These are phyloP conservation scores for Arvicanthis niloticus DNA, from an alignment of 2,113 vertebrate species.

Conservation along the genomic window DNA sequence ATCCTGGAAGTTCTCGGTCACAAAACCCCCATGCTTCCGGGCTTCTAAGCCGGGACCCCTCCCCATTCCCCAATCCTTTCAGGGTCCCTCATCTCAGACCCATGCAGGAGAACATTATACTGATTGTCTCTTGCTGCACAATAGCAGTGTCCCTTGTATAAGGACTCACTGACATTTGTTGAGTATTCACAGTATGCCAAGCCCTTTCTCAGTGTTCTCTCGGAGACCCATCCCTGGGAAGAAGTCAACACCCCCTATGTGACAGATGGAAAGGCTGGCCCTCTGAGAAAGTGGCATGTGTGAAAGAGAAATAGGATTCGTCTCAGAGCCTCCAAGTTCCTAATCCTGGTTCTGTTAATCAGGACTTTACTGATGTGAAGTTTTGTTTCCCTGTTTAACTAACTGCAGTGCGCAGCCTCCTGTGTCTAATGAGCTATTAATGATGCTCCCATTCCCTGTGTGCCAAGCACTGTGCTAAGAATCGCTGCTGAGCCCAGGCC, in stretches of 20 bases:
- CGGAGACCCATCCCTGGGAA: not conserved
- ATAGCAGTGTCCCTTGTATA: not conserved
- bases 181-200: not conserved
- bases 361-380: not conserved
- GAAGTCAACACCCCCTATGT: not conserved
- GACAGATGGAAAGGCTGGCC: not conserved
- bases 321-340: not conserved
- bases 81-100: not conserved
- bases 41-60: not conserved
- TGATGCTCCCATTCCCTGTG: not conserved
- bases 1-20: not conserved
- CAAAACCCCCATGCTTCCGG: not conserved
- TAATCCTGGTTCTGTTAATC: not conserved
- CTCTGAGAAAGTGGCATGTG: not conserved
- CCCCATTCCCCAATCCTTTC: not conserved
- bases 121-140: not conserved
- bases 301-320: not conserved
- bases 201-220: not conserved
- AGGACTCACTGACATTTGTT: not conserved
- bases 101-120: rapidly evolving
- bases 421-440: not conserved
- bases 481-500: not conserved
- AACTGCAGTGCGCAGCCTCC: not conserved
- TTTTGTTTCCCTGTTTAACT: not conserved
- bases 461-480: constrained; percentile 46